Base-by-base conservation (phyloP, 1,140 invertebrate genomes). In the Oryzaephilus surinamensis region DNA sequence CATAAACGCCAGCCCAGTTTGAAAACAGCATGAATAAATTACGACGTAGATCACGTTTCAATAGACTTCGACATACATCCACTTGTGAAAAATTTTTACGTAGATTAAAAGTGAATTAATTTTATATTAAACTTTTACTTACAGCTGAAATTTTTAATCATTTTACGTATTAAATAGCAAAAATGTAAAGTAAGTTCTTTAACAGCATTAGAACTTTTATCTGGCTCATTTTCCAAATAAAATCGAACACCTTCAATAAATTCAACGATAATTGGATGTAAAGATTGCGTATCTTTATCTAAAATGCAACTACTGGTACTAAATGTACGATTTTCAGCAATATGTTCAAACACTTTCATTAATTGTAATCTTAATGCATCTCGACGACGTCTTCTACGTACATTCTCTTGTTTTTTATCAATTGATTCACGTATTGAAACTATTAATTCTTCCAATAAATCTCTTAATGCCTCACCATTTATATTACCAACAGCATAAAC, bases 391-490 rank as follows among this genome's bases (percentile, higher is more conserved):
- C 94, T 65, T 24, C 93, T 71, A 20, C 91, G 66, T 71, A 97
- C 86, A 56, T 95, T 98, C 63, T 99, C 96, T 62, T 96, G 86
- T 60, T 98, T 98, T 15, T 90, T 75, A 62, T 99, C 96, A n/a
- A 96, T 84, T 1, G 93, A 90, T 64, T 99, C 96, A 17, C 93
- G 77, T 32, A 99, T 81, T 44, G 88, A 83, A 2, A 81, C 75
- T 6, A 89, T 74, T 13, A 99, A 59, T 65, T 99, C 96, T 56
- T 98, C 95, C 76, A 98, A 86, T 23, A 99, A 67, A 67, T 97
- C 92, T 58, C 90, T 93, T 32, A 94, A 72, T 35, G 92, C 90
- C 51, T 83, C 80, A 16, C 87, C 77, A 63, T 97, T 97, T 46
- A 92, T 87, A 64, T 89, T 87, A 38, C 92, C 92, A 41, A 97